These are phyloP conservation scores for Mesorhabditis sp. DNA, from an alignment of 2,888 invertebrate species.

Conservation along the genomic window DNA sequence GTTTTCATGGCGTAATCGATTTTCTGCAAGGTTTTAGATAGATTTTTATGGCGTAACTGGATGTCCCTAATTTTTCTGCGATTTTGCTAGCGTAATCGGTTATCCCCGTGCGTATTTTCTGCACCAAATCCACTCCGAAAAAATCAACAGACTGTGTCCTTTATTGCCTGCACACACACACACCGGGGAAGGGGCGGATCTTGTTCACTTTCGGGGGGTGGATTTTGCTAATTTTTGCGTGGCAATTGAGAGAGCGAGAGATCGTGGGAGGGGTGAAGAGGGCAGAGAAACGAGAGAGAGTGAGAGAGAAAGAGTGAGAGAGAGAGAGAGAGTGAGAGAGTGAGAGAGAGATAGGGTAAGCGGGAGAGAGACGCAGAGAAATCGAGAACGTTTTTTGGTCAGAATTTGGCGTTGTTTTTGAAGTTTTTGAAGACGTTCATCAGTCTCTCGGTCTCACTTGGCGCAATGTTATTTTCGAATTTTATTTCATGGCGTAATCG, in stretches of 20 bases:
- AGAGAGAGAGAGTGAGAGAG: slow-evolving; percentile 11
- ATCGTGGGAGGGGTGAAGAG: slow-evolving; percentile 3
- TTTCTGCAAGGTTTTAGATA: too few species aligned
- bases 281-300: slow-evolving; percentile 4
- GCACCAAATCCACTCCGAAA: too few species aligned
- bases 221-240: slow-evolving; percentile 10
- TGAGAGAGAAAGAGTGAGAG: not conserved
- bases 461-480: not conserved
- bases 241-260: slow-evolving; percentile 16
- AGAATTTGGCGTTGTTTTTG: slow-evolving; percentile 9
- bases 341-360: not conserved
- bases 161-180: too few species aligned
- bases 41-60: too few species aligned
- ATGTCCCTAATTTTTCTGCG: too few species aligned
- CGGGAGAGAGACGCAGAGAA: not conserved
- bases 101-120: too few species aligned
- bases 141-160: too few species aligned
- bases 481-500: slow-evolving; percentile 7
- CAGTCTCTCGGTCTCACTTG: not conserved
- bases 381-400: not conserved
- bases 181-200: not conserved
- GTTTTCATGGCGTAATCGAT: too few species aligned
- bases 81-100: too few species aligned
- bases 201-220: slow-evolving; percentile 15
- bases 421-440: slow-evolving; percentile 7